Percentiles rank a stretch among this genome's conserved stretches.
Evolutionary conservation across 1,140 invertebrate genomes (phyloP).

Genomic region (Leguminivora glycinivorella): DNA sequence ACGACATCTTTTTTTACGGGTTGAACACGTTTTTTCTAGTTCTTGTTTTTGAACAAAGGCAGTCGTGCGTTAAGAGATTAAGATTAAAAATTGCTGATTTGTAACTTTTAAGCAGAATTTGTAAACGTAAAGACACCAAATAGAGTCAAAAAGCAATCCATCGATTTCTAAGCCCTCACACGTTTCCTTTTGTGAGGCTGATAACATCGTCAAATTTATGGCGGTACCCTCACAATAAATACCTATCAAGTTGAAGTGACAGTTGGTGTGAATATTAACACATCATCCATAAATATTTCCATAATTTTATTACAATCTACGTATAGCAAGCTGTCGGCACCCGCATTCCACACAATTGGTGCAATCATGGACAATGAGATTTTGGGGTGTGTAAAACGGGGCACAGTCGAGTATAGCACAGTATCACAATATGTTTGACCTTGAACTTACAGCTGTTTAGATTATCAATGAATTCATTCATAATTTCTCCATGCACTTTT

Average conservation of each 20-base stretch:
- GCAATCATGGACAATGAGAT: conserved; percentile 76
- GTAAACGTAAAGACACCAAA: not conserved
- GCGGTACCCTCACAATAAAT: conserved; percentile 27
- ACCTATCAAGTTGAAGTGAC: conserved; percentile 31
- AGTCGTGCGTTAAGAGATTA: conserved; percentile 7
- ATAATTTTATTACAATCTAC: conserved; percentile 64
- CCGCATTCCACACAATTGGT: conserved; percentile 75
- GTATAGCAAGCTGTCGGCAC: conserved; percentile 67
- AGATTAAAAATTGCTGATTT: not conserved
- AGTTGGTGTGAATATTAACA: conserved; percentile 45
- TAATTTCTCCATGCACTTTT: too few relatives aligned
- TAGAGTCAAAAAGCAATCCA: conserved; percentile 12
- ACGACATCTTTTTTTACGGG: conserved; percentile 36
- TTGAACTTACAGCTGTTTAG: not conserved
- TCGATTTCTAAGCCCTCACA: conserved; percentile 10
- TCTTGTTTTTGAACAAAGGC: not conserved
- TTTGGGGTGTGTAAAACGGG: conserved; percentile 68
- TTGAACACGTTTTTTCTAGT: not conserved
- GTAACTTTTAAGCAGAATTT: not conserved
- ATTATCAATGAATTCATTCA: too few relatives aligned
- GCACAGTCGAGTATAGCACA: not conserved
- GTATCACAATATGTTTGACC: conserved; percentile 8
- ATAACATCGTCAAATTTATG: conserved; percentile 28
- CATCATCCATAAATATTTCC: conserved; percentile 47
- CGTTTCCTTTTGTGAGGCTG: conserved; percentile 17